These are phyloP conservation scores for Megathymus violae DNA, from an alignment of 1,140 invertebrate species.

Conservation along the genomic window DNA sequence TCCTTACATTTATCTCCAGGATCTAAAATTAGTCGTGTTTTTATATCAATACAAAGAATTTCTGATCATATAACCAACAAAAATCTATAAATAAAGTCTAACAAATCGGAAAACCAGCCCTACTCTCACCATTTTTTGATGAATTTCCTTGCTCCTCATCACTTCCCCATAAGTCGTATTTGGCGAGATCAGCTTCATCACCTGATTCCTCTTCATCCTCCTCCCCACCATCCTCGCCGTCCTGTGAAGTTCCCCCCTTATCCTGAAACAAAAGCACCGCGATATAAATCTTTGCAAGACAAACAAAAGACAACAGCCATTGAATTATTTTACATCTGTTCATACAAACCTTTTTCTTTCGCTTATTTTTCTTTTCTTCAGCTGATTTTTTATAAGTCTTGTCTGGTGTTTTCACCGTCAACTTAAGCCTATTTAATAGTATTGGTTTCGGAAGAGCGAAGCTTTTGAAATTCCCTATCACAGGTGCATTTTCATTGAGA, in stretches of 20 bases:
- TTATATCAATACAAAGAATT: not conserved
- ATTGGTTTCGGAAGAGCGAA: constrained; percentile 82
- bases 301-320: constrained; percentile 11
- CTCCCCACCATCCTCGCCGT: constrained; percentile 46
- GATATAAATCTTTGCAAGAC: constrained; percentile 9
- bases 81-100: not conserved
- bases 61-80: not conserved
- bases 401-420: constrained; percentile 71
- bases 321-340: constrained; percentile 16
- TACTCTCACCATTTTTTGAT: constrained; percentile 62
- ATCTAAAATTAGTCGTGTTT: constrained; percentile 13
- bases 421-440: constrained; percentile 76
- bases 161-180: constrained; percentile 82
- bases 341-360: constrained; percentile 76
- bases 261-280: constrained; percentile 37
- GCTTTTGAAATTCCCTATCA: constrained; percentile 81
- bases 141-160: constrained; percentile 71
- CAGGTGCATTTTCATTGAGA: constrained; percentile 64
- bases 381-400: constrained; percentile 50
- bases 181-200: constrained; percentile 80
- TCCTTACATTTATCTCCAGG: constrained; percentile 44
- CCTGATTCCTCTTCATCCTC: constrained; percentile 78
- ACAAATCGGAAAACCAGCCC: constrained; percentile 2
- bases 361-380: constrained; percentile 53
- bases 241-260: constrained; percentile 52